These are phyloP conservation scores for Saturnia pavonia DNA, from an alignment of 2,888 invertebrate species.

Conservation along the genomic window DNA sequence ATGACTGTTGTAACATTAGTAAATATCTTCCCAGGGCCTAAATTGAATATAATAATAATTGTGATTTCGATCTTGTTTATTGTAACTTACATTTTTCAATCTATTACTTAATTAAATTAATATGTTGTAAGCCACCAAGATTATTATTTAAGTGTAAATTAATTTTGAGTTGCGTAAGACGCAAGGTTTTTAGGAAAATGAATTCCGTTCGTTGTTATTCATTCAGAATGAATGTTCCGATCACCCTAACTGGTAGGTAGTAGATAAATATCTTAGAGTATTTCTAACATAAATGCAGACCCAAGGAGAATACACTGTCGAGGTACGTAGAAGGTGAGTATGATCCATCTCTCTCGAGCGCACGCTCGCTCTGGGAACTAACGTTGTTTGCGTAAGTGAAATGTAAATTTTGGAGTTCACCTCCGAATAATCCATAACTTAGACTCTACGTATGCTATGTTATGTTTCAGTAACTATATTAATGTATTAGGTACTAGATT, in stretches of 20 bases:
- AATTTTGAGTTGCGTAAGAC: not conserved
- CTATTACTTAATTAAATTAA: not conserved
- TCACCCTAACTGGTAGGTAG: not conserved
- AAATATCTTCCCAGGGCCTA: no score
- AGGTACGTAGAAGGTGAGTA: not conserved
- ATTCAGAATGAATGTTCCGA: not conserved
- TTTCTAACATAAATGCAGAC: not conserved
- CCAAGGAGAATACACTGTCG: not conserved
- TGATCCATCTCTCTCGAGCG: not conserved
- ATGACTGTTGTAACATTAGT: no score
- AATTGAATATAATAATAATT: no score
- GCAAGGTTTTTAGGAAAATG: no score
- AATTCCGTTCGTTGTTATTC: no score
- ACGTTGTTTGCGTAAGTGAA: slow-evolving; percentile 12
- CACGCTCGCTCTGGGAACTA: not conserved
- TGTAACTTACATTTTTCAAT: not conserved
- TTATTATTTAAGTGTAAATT: not conserved
- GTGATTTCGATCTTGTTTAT: not conserved
- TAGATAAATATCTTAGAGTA: not conserved
- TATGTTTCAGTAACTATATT: not conserved
- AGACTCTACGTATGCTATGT: not conserved
- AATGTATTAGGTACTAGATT: not conserved
- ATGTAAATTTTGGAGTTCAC: slow-evolving; percentile 12
- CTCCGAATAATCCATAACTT: slow-evolving; percentile 5
- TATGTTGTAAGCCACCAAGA: not conserved